Base-by-base conservation (phyloP, 2,888 invertebrate genomes). In the Thelaira solivaga region DNA sequence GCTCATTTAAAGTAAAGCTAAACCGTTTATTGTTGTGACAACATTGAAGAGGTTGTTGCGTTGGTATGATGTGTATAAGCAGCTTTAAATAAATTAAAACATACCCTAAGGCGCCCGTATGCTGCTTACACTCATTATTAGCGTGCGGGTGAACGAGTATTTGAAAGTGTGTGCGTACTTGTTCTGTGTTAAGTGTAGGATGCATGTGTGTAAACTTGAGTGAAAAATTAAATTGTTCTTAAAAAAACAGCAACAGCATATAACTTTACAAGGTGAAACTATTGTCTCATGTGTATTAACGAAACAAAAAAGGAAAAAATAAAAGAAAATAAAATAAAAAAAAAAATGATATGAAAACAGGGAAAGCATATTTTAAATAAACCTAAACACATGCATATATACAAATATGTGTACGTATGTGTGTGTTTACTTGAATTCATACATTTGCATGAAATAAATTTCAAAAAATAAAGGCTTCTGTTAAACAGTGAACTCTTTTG, bases 21-120 rank as follows among this genome's bases (percentile, higher is more conserved):
- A 36, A 39, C n/a, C n/a, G 41, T 26, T 16, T 39, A 20, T 39
- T 31, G 10, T 13, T 11, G 13, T 41, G 7, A 47, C 41, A 41
- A 43, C 24, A 45, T 2, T 22, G 18, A 7, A 26, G 34, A 57
- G 18, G 45, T 29, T 69, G 45, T 34, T 26, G 31, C 16, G 20
- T 0, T 16, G 24, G 18, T 4, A n/a, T 45, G 53, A 34, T 31
- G 55, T 65, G 41, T 76, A 39, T 59, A 61, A 53, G n/a, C n/a
- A n/a, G 75, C 34, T 55, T 26, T 73, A 49, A 22, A 81, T 72
- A 79, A 81, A 76, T 80, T 69, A 72, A 76, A 59, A 69, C 69
- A 77, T 75, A 69, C 68, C 67, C 67, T 45, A 65, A 65, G 78
- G 72, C 45, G 53, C 26, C 41, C 45, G 64, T 13, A 34, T 68